phyloP scores from a whole-genome alignment of 64 coral and sea anemone species.

The Astreopora myriophthalma region DNA sequence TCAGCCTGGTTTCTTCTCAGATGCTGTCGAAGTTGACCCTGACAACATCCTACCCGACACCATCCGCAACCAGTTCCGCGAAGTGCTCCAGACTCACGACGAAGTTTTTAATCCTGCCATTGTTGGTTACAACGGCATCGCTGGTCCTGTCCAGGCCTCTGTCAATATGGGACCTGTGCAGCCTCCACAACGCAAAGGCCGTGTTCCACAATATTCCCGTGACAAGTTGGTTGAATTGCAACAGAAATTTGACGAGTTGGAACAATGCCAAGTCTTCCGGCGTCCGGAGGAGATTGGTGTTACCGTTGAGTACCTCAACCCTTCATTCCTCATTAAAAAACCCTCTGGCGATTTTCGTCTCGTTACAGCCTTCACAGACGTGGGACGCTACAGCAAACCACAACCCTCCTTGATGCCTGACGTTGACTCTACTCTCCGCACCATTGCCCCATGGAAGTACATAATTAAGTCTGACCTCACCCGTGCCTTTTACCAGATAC shows the following conservation, averaged over 20 bases:
- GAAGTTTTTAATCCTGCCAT: constrained; percentile 1
- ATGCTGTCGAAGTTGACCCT: not conserved
- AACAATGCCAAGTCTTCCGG: constrained; percentile 5
- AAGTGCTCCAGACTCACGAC: not conserved
- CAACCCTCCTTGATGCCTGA: constrained; percentile 58
- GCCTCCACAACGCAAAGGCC: constrained; percentile 49
- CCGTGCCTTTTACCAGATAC: constrained; percentile 31
- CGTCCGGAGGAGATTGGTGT: constrained; percentile 31
- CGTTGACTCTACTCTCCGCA: constrained; percentile 39
- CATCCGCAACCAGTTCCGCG: not conserved
- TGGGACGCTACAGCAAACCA: constrained; percentile 50
- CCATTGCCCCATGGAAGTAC: constrained; percentile 38
- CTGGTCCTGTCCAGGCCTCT: constrained; percentile 27
- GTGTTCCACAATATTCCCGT: constrained; percentile 44
- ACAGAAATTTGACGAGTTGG: constrained; percentile 47
- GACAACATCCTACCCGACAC: constrained; percentile 4
- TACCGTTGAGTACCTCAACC: constrained; percentile 61
- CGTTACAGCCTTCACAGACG: constrained; percentile 61
- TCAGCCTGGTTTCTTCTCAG: not conserved
- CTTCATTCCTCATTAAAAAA: constrained; percentile 61
- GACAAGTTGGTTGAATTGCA: constrained; percentile 27
- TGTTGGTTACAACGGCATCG: constrained; percentile 19
- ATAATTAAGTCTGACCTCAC: constrained; percentile 25
- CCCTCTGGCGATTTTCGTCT: constrained; percentile 33
- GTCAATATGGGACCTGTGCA: constrained; percentile 50